Percentiles rank a stretch among this genome's conserved stretches.
phyloP scores from a whole-genome alignment of 2,797 vertebrate genomes.

The Euphonia xanthogaster region DNA sequence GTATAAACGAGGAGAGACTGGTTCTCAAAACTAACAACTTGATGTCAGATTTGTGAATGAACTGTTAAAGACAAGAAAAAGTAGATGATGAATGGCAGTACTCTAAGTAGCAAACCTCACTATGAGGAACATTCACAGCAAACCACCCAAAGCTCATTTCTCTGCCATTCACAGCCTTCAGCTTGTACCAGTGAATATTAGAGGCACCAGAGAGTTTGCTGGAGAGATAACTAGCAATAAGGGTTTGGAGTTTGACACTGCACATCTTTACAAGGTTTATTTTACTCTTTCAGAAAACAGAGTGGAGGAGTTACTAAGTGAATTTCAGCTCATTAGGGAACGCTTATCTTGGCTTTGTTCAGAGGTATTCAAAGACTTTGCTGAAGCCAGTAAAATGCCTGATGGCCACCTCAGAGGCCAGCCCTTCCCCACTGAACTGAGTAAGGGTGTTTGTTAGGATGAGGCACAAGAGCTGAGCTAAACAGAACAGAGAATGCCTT shows the following conservation, averaged over 20 bases:
- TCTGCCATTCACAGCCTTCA: background rate
- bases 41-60: background rate
- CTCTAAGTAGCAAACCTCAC: background rate
- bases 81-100: background rate
- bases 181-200: fast-evolving
- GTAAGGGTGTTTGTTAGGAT: background rate
- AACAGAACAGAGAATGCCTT: background rate
- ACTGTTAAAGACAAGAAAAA: background rate
- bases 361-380: background rate
- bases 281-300: background rate
- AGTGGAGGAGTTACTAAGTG: background rate
- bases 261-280: background rate
- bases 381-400: background rate
- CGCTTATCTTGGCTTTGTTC: background rate
- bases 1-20: background rate
- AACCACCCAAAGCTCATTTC: background rate
- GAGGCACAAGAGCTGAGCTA: background rate
- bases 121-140: background rate
- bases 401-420: background rate
- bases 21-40: background rate
- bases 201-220: background rate
- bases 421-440: background rate
- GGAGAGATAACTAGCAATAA: background rate
- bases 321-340: background rate
- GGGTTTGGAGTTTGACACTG: background rate